phyloP scores from a whole-genome alignment of 37 sponge, comb jelly and placozoan species.

The Axinella damicornis region DNA sequence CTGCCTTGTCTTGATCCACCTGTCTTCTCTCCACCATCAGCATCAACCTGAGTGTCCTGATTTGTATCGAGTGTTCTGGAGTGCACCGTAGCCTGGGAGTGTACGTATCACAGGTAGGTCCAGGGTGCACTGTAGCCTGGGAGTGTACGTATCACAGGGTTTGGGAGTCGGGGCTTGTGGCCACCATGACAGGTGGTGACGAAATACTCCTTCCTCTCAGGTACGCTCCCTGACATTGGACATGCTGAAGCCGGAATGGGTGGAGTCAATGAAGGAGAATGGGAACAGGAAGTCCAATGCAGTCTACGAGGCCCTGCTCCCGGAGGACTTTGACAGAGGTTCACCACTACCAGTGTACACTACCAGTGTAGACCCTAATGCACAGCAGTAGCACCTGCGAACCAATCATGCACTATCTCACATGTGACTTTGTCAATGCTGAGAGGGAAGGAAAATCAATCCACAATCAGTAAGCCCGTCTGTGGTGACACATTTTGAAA shows the following conservation, averaged over 20 bases:
- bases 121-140: too few species aligned
- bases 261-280: constrained; percentile 46
- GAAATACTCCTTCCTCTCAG: constrained; percentile 13
- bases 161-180: not conserved
- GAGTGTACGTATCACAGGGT: not conserved
- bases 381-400: not conserved
- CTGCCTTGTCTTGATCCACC: not conserved
- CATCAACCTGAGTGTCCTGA: constrained; percentile 85
- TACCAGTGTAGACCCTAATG: not conserved
- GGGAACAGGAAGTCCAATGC: constrained; percentile 72
- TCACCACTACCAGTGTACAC: not conserved
- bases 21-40: constrained; percentile 34
- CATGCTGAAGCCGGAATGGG: constrained; percentile 64
- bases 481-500: too few species aligned
- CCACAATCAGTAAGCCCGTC: too few species aligned
- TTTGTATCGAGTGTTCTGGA: constrained; percentile 97
- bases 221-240: constrained; percentile 91
- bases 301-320: constrained; percentile 68
- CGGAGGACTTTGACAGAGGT: constrained; percentile 77
- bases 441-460: too few species aligned
- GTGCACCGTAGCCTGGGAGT: constrained; percentile 90
- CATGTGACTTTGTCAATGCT: too few species aligned
- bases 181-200: too few species aligned
- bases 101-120: constrained; percentile 86
- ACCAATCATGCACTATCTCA: too few species aligned